phyloP scores from a whole-genome alignment of 1,140 invertebrate species.

The Grapholita molesta region DNA sequence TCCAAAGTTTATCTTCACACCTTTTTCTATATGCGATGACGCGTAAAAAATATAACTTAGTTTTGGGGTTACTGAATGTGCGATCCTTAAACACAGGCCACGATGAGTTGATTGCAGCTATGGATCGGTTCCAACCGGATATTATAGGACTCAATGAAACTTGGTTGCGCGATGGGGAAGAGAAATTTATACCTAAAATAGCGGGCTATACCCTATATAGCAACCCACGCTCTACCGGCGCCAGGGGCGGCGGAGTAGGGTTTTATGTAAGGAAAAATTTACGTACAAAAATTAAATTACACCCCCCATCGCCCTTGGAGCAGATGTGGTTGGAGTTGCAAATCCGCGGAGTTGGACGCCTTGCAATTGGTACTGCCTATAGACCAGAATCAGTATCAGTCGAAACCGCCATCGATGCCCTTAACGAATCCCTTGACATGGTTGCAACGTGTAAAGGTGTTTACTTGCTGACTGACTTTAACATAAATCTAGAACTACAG shows the following conservation, averaged over 20 bases:
- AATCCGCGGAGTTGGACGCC: neutral
- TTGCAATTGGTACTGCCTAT: neutral
- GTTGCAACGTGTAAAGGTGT: neutral
- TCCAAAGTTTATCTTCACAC: too few species aligned
- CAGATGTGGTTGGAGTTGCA: neutral
- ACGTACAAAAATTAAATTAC: neutral
- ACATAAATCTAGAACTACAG: neutral
- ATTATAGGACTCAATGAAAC: conserved; percentile 13
- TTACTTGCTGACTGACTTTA: neutral
- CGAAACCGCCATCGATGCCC: neutral
- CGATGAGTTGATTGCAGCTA: neutral
- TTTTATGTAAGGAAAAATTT: neutral
- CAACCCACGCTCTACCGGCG: neutral
- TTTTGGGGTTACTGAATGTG: too few species aligned
- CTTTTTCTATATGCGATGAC: too few species aligned
- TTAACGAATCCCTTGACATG: neutral
- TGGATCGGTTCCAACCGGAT: neutral
- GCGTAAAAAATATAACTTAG: too few species aligned
- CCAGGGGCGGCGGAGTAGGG: neutral
- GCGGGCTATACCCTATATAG: too few species aligned
- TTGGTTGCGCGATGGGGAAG: conserved; percentile 1
- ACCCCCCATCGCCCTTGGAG: neutral
- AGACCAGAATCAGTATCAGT: neutral
- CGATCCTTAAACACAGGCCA: too few species aligned
- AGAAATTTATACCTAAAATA: neutral